Percentiles rank a stretch among this genome's conserved stretches.
Evolutionary conservation across 1,140 invertebrate genomes (phyloP).

Genomic region (Trichoplusia ni): DNA sequence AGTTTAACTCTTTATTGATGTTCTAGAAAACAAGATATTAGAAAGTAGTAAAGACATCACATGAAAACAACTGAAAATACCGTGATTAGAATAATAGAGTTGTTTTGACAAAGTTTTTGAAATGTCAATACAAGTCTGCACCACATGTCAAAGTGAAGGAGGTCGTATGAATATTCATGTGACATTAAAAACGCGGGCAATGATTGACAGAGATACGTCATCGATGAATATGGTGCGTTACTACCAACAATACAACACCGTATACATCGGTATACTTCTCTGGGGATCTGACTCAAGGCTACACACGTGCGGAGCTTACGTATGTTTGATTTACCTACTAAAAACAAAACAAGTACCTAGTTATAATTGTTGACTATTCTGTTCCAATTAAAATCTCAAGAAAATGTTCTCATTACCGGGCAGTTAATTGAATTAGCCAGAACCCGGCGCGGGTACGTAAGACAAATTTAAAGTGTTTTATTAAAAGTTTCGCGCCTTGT

Average conservation of each 20-base stretch:
- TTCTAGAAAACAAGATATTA: too few relatives aligned
- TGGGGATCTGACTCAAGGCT: slow-evolving; percentile 7
- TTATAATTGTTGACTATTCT: slow-evolving; percentile 7
- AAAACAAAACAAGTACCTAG: neutral
- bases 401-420: slow-evolving; percentile 13
- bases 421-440: slow-evolving; percentile 25
- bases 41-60: too few relatives aligned
- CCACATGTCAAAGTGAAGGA: too few relatives aligned
- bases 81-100: too few relatives aligned
- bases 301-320: neutral
- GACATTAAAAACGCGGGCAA: too few relatives aligned
- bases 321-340: neutral
- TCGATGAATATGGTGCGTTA: neutral
- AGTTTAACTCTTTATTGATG: too few relatives aligned
- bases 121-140: too few relatives aligned
- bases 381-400: slow-evolving; percentile 25
- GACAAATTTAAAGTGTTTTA: slow-evolving; percentile 39
- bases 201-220: neutral
- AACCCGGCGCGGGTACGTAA: slow-evolving; percentile 28
- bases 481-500: slow-evolving; percentile 44
- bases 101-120: too few relatives aligned
- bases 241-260: neutral
- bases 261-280: neutral
- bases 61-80: too few relatives aligned
- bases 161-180: too few relatives aligned